phyloP scores from a whole-genome alignment of 2,888 invertebrate species.

The Ceriagrion tenellum region DNA sequence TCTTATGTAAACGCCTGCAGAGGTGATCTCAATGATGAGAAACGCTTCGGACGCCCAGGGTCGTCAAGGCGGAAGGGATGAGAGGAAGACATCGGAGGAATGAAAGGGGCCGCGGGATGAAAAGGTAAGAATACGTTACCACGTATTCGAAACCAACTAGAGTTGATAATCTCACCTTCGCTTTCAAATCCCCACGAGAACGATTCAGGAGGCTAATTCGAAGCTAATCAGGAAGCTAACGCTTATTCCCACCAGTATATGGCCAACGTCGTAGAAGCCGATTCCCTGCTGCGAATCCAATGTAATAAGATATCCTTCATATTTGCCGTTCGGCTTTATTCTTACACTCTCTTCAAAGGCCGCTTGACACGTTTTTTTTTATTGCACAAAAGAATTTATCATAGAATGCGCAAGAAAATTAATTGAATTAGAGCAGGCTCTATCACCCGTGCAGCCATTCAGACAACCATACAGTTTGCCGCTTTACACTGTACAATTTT shows the following conservation, averaged over 20 bases:
- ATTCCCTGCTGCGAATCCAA: too few species aligned
- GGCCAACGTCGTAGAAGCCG: neutral
- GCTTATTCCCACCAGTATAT: neutral
- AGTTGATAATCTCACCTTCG: neutral
- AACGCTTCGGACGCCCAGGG: neutral
- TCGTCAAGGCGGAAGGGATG: neutral
- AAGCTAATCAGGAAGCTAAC: too few species aligned
- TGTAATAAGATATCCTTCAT: too few species aligned
- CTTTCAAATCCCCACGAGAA: neutral
- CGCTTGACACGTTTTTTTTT: too few species aligned
- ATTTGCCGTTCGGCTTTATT: too few species aligned
- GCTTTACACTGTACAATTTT: too few species aligned
- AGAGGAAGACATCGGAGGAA: neutral
- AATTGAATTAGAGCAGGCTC: too few species aligned
- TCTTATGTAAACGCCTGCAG: conserved; percentile 10
- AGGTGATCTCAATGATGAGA: neutral
- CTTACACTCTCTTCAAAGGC: too few species aligned
- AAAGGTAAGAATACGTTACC: neutral
- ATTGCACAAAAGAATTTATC: too few species aligned
- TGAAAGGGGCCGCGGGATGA: neutral
- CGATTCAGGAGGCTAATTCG: neutral
- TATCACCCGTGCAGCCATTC: too few species aligned
- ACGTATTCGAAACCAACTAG: neutral
- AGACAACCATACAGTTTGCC: too few species aligned
- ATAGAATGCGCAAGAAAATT: too few species aligned